These are phyloP conservation scores for Ictalurus punctatus DNA, from an alignment of 2,113 vertebrate species.

Conservation along the genomic window DNA sequence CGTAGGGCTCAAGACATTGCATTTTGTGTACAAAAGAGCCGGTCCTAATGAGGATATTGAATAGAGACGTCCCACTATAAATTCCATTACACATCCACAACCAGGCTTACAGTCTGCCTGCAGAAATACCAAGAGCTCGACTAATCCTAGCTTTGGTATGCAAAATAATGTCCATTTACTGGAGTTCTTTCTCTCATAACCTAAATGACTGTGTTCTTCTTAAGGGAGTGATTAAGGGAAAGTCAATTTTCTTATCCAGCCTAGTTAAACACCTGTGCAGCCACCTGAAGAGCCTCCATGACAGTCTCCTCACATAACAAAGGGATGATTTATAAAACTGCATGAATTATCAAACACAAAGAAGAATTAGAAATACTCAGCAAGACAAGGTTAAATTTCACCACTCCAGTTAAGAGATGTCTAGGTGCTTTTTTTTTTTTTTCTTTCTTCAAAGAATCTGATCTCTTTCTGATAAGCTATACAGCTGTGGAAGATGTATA, in stretches of 20 bases:
- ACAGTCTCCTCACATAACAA: background rate
- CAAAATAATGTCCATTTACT: slow-evolving; percentile 13
- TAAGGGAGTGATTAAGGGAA: slow-evolving; percentile 29
- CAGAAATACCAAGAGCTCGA: background rate
- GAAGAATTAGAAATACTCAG: background rate
- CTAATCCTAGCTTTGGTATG: slow-evolving; percentile 19
- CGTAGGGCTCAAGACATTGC: background rate
- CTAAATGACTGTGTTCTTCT: background rate
- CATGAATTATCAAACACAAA: background rate
- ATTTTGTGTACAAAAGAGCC: background rate
- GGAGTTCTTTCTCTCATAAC: slow-evolving; percentile 1
- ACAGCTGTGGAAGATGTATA: slow-evolving; percentile 11
- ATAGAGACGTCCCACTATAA: background rate
- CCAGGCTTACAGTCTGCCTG: background rate
- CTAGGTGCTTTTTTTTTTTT: background rate
- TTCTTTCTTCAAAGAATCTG: background rate
- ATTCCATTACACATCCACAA: slow-evolving; percentile 13
- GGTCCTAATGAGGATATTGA: background rate
- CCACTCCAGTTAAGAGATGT: background rate
- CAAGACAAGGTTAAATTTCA: background rate
- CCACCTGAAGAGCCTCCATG: background rate
- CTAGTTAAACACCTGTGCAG: slow-evolving; percentile 27
- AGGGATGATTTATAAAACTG: background rate
- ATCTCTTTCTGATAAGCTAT: slow-evolving; percentile 17
- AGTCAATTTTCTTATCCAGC: slow-evolving; percentile 17